phyloP scores from a whole-genome alignment of 2,113 vertebrate genomes.

The Corythornis cristatus region DNA sequence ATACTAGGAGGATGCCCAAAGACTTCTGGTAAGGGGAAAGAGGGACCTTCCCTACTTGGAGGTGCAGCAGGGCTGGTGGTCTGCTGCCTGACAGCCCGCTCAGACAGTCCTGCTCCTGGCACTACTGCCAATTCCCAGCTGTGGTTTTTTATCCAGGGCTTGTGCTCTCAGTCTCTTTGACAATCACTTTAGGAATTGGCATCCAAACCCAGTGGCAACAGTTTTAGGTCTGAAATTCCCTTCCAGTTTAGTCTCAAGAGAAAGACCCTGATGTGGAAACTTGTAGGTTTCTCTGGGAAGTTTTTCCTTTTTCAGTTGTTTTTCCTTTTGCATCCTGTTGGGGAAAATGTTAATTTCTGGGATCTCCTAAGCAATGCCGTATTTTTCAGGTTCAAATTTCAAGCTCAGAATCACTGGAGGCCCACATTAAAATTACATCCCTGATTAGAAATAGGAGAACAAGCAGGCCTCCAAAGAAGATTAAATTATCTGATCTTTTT shows the following conservation, averaged over 20 bases:
- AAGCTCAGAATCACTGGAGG: background rate
- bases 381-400: background rate
- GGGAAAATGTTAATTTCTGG: background rate
- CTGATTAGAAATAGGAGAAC: background rate
- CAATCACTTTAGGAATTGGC: background rate
- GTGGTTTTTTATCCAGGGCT: background rate
- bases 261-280: background rate
- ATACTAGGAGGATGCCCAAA: background rate
- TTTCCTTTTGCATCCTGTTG: background rate
- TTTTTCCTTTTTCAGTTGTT: background rate
- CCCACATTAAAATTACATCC: background rate
- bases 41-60: background rate
- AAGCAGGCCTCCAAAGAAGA: background rate
- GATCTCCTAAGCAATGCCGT: background rate
- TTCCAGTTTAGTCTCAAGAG: fast-evolving
- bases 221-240: background rate
- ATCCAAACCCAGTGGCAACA: fast-evolving
- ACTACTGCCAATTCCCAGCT: background rate
- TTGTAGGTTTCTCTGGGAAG: background rate
- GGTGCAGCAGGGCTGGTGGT: no score
- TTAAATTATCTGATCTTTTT: background rate
- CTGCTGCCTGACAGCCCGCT: fast-evolving
- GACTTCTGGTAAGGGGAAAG: background rate
- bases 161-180: background rate
- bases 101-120: fast-evolving